Base-by-base conservation (phyloP, 1,140 invertebrate species). In the Brachionus asplanchnoidis region DNA sequence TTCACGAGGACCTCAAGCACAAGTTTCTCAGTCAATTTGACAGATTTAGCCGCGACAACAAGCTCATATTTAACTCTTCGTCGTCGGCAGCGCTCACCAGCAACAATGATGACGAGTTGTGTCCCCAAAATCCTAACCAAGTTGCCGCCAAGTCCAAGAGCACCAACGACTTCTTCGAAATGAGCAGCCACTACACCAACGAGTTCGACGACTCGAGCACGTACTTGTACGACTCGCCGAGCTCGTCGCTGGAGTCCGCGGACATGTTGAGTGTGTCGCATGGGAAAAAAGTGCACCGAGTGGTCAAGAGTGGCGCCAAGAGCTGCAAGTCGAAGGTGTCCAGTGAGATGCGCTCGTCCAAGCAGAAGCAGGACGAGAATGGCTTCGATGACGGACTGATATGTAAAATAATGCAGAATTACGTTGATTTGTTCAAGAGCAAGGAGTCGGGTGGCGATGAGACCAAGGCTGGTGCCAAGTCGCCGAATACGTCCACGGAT, bases 341-440 rank as follows among this genome's bases (percentile, higher is more conserved):
- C 1, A 50, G 23, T 11, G 73, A 77, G 14, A n/a, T 20, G n/a
- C 23, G 9, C 20, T 0, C 0, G 12, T 11, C 8, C 2, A 44
- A 8, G n/a, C 12, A n/a, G 8, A 56, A 28, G 40, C 50, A 17
- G 0, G 79, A 82, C 0, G 36, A 82, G 12, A 44, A n/a, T 8
- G 28, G 8, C 3, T 82, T 82, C 53, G 79, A 82, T 9, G 79
- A 82, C 53, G 79, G 79, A 14, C 79, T 82, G 6, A 20, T 60
- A 12, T 44, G 53, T 82, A 82, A 82, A 46, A 60, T 82, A 65
- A 82, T 82, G 79, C 53, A 82, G 12, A 82, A 82, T n/a, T 82
- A 82, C 60, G 20, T 82, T 20, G 79, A 82, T 14, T 65, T 82
- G 28, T 60, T 82, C n/a, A 65, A 26, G 23, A 82, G 5, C 7